These are phyloP conservation scores for Phasianus colchicus DNA, from an alignment of 2,113 vertebrate genomes.

Conservation along the genomic window DNA sequence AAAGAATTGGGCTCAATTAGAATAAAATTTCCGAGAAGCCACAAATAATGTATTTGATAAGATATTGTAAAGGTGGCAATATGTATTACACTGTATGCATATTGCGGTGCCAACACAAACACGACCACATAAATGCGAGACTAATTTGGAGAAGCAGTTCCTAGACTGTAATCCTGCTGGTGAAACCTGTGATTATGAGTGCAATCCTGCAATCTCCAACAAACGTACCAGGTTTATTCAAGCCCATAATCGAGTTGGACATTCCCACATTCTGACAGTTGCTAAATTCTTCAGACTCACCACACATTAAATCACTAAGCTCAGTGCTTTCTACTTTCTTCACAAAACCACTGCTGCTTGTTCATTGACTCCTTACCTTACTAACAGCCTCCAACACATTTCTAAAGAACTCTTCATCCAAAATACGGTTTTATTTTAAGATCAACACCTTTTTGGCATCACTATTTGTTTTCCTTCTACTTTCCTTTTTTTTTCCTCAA, in stretches of 20 bases:
- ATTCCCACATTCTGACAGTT: slow-evolving; percentile 8
- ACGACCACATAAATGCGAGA: slow-evolving; percentile 30
- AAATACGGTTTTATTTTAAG: neutral
- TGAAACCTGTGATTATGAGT: slow-evolving; percentile 39
- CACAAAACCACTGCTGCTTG: neutral
- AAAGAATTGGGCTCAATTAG: slow-evolving; percentile 4
- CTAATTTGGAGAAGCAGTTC: slow-evolving; percentile 49
- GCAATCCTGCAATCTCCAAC: slow-evolving; percentile 34
- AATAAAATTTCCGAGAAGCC: slow-evolving; percentile 7
- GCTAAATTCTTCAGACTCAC: slow-evolving; percentile 10
- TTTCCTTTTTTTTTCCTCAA: neutral
- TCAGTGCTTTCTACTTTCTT: neutral
- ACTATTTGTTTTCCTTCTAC: neutral
- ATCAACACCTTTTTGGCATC: neutral
- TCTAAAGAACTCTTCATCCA: neutral
- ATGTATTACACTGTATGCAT: neutral
- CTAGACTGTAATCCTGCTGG: slow-evolving; percentile 34
- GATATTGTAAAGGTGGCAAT: slow-evolving; percentile 19
- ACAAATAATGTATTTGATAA: slow-evolving; percentile 14
- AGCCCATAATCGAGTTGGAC: neutral
- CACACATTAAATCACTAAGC: neutral
- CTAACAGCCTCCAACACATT: neutral
- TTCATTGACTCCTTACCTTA: neutral
- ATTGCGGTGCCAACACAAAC: slow-evolving; percentile 37
- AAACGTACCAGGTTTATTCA: slow-evolving; percentile 5